These are phyloP conservation scores for Glossosoma conforme DNA, from an alignment of 1,140 invertebrate species.

Conservation along the genomic window DNA sequence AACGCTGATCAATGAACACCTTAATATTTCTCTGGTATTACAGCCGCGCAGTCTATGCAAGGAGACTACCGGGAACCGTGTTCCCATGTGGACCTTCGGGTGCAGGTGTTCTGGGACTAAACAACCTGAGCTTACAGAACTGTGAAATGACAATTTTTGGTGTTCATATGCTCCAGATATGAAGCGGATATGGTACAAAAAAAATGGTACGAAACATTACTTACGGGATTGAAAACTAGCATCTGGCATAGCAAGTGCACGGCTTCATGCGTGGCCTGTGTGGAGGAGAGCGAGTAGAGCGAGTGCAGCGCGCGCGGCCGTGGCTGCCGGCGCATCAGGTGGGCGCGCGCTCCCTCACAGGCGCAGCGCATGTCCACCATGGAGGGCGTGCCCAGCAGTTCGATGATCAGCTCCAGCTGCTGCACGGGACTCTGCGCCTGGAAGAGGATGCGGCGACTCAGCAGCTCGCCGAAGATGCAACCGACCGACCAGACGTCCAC, in stretches of 20 bases:
- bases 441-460: constrained; percentile 93
- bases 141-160: too few species aligned
- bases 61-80: too few species aligned
- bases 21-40: too few species aligned
- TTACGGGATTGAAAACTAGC: constrained; percentile 96
- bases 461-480: constrained; percentile 97
- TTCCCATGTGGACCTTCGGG: too few species aligned
- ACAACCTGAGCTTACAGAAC: too few species aligned
- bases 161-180: too few species aligned
- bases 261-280: constrained; percentile 92
- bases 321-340: constrained; percentile 84
- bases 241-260: constrained; percentile 97
- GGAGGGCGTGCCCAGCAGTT: constrained; percentile 94
- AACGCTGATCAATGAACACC: too few species aligned
- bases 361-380: constrained; percentile 93
- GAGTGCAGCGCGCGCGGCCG: constrained; percentile 86
- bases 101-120: too few species aligned
- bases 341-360: constrained; percentile 90
- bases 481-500: constrained; percentile 99
- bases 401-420: constrained; percentile 93
- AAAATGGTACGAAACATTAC: too few species aligned
- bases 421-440: constrained; percentile 93
- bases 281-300: constrained; percentile 82
- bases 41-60: too few species aligned
- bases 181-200: too few species aligned